Conservation (phyloP, 2,113 vertebrate genomes). For the Galbula dea region DNA sequence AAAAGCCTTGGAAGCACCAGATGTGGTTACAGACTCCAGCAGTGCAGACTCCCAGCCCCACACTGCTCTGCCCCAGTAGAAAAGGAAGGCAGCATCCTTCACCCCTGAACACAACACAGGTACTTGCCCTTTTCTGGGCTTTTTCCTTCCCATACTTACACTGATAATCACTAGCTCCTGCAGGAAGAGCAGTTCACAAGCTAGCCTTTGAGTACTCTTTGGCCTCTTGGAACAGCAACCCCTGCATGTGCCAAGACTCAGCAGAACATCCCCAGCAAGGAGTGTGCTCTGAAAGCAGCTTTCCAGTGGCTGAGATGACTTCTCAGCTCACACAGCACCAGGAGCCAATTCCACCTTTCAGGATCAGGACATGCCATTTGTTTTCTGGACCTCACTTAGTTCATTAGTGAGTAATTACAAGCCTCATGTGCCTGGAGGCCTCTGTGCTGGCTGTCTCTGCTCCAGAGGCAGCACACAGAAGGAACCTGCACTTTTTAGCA, state of each 20-base stretch:
- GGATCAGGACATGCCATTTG: not conserved
- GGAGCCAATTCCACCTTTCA: not conserved
- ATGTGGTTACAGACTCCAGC: not conserved
- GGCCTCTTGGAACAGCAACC: not conserved
- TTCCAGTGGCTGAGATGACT: not conserved
- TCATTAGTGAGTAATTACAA: not conserved
- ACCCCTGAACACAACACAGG: not conserved
- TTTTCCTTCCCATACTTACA: not conserved
- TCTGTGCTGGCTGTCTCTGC: not conserved
- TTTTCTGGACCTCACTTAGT: not conserved
- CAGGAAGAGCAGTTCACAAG: not conserved
- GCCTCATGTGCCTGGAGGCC: too few species aligned
- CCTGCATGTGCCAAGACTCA: not conserved
- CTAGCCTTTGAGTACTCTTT: not conserved
- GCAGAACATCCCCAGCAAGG: not conserved
- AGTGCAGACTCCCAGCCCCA: not conserved
- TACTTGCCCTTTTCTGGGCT: not conserved
- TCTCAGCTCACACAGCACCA: not conserved
- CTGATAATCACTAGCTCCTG: not conserved
- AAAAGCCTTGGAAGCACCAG: not conserved
- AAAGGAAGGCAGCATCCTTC: not conserved
- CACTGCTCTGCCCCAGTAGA: rapidly evolving
- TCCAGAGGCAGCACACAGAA: not conserved
- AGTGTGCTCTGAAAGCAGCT: not conserved
- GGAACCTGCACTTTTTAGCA: not conserved